Evolutionary conservation across 30 jellyfish, hydroid and myxozoan species (phyloP).

Genomic region (Pseudorhiza aurosa): DNA sequence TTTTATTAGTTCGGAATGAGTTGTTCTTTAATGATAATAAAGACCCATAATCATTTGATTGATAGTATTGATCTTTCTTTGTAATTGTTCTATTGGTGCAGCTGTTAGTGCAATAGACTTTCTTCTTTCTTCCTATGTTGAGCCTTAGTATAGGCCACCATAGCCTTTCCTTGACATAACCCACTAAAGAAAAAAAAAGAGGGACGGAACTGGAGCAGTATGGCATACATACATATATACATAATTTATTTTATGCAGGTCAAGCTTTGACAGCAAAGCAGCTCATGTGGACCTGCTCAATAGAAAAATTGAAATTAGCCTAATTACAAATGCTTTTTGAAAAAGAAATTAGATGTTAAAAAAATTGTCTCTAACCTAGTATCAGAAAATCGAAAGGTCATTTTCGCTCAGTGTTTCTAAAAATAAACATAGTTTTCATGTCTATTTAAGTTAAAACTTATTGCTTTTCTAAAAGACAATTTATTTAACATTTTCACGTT

Average conservation of each 20-base stretch:
- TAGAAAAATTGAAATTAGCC: conserved; percentile 23
- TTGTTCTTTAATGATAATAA: too few relatives aligned
- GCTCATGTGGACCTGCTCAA: conserved; percentile 58
- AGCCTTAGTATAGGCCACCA: too few relatives aligned
- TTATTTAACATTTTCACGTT: conserved; percentile 33
- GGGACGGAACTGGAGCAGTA: too few relatives aligned
- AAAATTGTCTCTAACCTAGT: conserved; percentile 13
- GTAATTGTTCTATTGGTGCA: too few relatives aligned
- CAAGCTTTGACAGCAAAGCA: conserved; percentile 34
- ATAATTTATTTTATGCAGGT: conserved; percentile 31
- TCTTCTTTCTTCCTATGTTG: too few relatives aligned
- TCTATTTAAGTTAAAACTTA: conserved; percentile 34
- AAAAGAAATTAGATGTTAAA: conserved; percentile 39
- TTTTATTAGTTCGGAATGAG: too few relatives aligned
- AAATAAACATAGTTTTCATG: conserved; percentile 30
- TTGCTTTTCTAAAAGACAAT: conserved; percentile 45
- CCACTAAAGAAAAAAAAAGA: too few relatives aligned
- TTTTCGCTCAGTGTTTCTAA: conserved; percentile 24
- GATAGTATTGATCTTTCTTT: too few relatives aligned
- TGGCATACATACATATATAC: conserved; percentile 59
- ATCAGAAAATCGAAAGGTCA: conserved; percentile 1
- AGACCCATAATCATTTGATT: too few relatives aligned
- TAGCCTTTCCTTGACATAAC: too few relatives aligned
- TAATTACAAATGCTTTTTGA: conserved; percentile 26
- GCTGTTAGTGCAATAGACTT: too few relatives aligned